phyloP scores from a whole-genome alignment of 2,113 vertebrate species.

The Polypterus bichir region DNA sequence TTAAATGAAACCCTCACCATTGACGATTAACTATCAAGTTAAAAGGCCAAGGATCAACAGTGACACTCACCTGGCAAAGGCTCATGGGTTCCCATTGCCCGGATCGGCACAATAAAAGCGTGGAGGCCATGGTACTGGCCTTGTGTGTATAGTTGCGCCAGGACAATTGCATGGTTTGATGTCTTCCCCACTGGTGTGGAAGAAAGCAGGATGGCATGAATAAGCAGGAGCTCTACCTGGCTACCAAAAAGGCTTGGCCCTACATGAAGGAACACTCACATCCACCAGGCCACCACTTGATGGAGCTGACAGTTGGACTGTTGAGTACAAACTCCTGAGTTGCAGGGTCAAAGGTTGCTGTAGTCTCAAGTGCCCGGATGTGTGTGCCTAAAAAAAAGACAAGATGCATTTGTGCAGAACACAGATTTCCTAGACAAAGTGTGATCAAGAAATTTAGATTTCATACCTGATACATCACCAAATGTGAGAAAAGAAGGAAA shows the following conservation, averaged over 20 bases:
- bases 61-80: constrained; percentile 73
- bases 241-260: background rate
- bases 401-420: no score
- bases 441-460: no score
- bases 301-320: constrained; percentile 88
- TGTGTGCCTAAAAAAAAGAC: constrained; percentile 64
- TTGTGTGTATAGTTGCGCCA: constrained; percentile 84
- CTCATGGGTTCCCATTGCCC: constrained; percentile 71
- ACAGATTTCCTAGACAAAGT: no score
- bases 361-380: constrained; percentile 85
- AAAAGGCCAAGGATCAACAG: no score
- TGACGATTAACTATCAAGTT: no score
- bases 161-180: constrained; percentile 85
- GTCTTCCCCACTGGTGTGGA: constrained; percentile 82
- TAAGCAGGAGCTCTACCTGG: background rate
- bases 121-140: constrained; percentile 77
- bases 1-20: background rate
- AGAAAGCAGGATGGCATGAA: constrained; percentile 5
- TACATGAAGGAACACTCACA: constrained; percentile 55
- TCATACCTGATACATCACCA: no score
- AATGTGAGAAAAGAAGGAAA: no score
- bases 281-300: constrained; percentile 98
- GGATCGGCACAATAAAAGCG: constrained; percentile 83
- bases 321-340: constrained; percentile 92
- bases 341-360: constrained; percentile 79